These are phyloP conservation scores for Oreotragus oreotragus DNA, from an alignment of 2,113 vertebrate genomes.

Conservation along the genomic window DNA sequence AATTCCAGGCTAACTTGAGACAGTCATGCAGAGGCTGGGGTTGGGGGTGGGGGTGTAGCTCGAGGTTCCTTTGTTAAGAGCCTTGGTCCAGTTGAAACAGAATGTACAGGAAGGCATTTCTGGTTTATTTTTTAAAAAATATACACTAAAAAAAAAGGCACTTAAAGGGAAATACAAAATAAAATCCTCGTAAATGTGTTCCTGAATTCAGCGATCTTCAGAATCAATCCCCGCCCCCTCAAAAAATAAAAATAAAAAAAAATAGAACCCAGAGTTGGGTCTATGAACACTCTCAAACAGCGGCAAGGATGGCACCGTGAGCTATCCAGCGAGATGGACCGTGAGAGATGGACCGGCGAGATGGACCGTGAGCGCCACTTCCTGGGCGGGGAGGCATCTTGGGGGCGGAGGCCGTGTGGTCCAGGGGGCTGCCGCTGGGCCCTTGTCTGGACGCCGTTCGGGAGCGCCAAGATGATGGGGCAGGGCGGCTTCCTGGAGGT, in stretches of 20 bases:
- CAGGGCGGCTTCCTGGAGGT: slow-evolving; percentile 73
- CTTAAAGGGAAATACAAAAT: slow-evolving; percentile 64
- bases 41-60: fast-evolving
- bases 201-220: slow-evolving; percentile 74
- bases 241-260: neutral
- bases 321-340: neutral
- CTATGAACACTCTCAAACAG: neutral
- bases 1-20: slow-evolving; percentile 70
- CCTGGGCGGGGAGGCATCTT: neutral
- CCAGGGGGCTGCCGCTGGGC: slow-evolving; percentile 51
- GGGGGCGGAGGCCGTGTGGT: neutral
- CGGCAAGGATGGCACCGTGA: neutral
- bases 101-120: slow-evolving; percentile 67
- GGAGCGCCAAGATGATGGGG: slow-evolving; percentile 62
- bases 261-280: neutral
- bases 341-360: neutral
- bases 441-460: slow-evolving; percentile 64
- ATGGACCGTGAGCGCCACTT: neutral
- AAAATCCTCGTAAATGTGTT: slow-evolving; percentile 55
- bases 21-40: slow-evolving; percentile 45
- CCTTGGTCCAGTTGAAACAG: slow-evolving; percentile 78
- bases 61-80: slow-evolving; percentile 47
- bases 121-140: slow-evolving; percentile 59
- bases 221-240: slow-evolving; percentile 47
- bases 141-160: slow-evolving; percentile 53